A percentile compares a stretch with the other conserved stretches of the same genome.
phyloP scores from a whole-genome alignment of 2,113 vertebrate genomes.

The Corythornis cristatus region DNA sequence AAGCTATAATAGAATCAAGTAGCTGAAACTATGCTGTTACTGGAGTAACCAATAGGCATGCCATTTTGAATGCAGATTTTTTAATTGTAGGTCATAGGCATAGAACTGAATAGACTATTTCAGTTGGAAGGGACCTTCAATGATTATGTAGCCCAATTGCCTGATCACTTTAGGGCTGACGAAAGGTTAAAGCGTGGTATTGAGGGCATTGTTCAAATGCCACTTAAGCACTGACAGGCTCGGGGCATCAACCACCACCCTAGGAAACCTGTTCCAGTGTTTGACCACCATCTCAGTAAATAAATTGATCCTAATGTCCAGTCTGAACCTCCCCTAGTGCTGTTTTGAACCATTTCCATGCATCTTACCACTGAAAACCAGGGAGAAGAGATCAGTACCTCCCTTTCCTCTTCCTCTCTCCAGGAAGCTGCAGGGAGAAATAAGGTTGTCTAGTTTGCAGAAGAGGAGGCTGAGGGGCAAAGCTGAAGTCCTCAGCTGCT shows the following conservation, averaged over 20 bases:
- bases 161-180: not conserved
- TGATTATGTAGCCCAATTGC: not conserved
- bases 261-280: not conserved
- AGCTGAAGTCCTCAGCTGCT: not conserved
- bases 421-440: not conserved
- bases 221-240: not conserved
- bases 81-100: not conserved
- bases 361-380: not conserved
- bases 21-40: not conserved
- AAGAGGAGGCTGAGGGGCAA: no score
- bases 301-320: not conserved
- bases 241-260: rapidly evolving
- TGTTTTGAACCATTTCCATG: not conserved
- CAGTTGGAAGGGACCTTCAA: not conserved
- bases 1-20: not conserved
- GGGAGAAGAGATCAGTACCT: not conserved
- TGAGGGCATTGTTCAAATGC: not conserved
- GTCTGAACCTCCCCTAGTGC: not conserved
- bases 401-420: not conserved
- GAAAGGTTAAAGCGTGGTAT: not conserved
- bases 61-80: not conserved
- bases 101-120: not conserved
- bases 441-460: not conserved
- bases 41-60: not conserved
- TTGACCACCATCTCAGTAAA: not conserved